phyloP scores from a whole-genome alignment of 2,888 invertebrate genomes.

The Dolomedes plantarius region DNA sequence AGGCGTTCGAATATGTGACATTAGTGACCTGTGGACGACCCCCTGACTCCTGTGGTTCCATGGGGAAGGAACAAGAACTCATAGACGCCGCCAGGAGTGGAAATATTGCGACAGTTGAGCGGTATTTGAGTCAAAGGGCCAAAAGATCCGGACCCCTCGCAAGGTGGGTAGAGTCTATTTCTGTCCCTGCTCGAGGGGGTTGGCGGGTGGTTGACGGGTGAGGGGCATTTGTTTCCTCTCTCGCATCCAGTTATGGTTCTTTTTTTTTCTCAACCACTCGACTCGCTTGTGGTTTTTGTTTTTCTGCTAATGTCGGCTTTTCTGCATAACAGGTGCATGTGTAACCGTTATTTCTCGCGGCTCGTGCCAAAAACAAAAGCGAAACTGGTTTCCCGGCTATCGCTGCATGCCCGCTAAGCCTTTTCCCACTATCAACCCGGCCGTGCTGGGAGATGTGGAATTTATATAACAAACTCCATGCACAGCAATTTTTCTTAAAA shows the following conservation, averaged over 20 bases:
- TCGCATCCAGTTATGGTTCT: not conserved
- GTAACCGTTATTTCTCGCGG: not conserved
- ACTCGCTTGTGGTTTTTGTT: not conserved
- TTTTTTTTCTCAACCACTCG: not conserved
- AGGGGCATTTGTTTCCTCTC: conserved; percentile 32
- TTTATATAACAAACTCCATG: no score
- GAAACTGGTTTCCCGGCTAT: not conserved
- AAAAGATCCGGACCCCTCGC: conserved; percentile 73
- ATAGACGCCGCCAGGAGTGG: conserved; percentile 96
- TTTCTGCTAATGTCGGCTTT: conserved; percentile 44
- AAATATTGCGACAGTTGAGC: conserved; percentile 81
- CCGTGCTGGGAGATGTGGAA: no score
- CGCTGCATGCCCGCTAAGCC: no score
- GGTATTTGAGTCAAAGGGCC: conserved; percentile 74
- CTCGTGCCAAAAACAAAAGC: not conserved
- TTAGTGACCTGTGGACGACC: conserved; percentile 15
- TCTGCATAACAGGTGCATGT: conserved; percentile 7
- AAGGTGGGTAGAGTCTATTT: conserved; percentile 75
- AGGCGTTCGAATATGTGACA: conserved; percentile 61
- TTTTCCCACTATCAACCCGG: not conserved
- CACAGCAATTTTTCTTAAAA: no score
- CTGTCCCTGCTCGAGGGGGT: conserved; percentile 71
- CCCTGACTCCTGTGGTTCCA: conserved; percentile 76
- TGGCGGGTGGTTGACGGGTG: conserved; percentile 21
- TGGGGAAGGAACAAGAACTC: conserved; percentile 98